Percentiles rank a stretch among this genome's conserved stretches.
Conservation (phyloP, 2,797 vertebrate genomes). For the Enteromius thamalakanensis region DNA sequence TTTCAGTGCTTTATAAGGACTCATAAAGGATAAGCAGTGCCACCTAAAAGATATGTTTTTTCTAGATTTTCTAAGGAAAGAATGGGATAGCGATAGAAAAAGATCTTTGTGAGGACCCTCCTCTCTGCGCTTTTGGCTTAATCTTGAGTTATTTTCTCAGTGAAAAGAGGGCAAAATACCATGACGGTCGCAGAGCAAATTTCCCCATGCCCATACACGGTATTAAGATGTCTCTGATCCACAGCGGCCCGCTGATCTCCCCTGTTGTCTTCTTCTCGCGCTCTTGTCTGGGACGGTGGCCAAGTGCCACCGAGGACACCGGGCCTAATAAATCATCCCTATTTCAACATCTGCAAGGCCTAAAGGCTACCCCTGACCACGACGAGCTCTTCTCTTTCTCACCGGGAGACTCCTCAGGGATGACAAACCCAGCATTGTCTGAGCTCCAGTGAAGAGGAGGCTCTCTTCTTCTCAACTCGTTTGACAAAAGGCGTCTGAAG, state of each 20-base stretch:
- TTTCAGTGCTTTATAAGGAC: not conserved
- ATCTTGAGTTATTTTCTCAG: slow-evolving; percentile 78
- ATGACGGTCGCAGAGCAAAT: slow-evolving; percentile 76
- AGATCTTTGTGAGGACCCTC: slow-evolving; percentile 67
- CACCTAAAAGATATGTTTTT: not conserved
- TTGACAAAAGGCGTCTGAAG: slow-evolving; percentile 92
- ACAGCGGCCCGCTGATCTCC: slow-evolving; percentile 62
- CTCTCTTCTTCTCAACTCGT: slow-evolving; percentile 79
- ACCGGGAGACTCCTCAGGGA: slow-evolving; percentile 82
- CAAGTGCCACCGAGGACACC: slow-evolving; percentile 92
- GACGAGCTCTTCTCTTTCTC: slow-evolving; percentile 87
- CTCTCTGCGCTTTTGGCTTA: slow-evolving; percentile 75
- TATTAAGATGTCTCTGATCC: slow-evolving; percentile 77
- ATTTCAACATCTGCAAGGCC: slow-evolving; percentile 90
- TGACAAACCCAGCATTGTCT: slow-evolving; percentile 95
- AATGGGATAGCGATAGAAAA: slow-evolving; percentile 13
- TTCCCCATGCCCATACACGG: slow-evolving; percentile 78
- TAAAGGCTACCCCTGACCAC: slow-evolving; percentile 82
- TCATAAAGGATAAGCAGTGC: not conserved
- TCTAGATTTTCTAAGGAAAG: not conserved
- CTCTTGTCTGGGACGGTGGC: slow-evolving; percentile 88
- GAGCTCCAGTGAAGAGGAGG: slow-evolving; percentile 90
- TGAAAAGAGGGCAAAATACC: slow-evolving; percentile 76
- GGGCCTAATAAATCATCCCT: slow-evolving; percentile 92
- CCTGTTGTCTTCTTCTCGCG: slow-evolving; percentile 66